Conservation (phyloP, 1,140 invertebrate genomes). For the Ganaspis sp. region DNA sequence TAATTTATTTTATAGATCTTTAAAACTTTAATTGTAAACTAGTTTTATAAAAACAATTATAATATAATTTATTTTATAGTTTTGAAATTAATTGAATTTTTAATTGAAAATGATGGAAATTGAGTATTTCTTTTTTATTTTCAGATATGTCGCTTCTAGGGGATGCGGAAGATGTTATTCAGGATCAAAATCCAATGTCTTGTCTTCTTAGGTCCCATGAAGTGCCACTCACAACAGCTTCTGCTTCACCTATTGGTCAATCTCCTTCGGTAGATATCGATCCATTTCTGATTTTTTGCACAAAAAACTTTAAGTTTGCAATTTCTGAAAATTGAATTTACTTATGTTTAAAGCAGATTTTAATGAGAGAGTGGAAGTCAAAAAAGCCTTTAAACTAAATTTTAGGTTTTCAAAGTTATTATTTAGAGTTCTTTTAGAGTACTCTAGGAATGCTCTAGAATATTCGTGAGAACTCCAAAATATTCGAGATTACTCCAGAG, state of each 20-base stretch:
- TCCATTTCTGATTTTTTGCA: conserved; percentile 35
- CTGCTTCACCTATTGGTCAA: conserved; percentile 79
- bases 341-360: no score
- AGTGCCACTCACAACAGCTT: conserved; percentile 72
- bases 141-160: conserved; percentile 72
- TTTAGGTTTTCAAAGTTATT: no score
- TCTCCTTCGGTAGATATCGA: conserved; percentile 79
- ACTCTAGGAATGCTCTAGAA: no score
- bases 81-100: neutral
- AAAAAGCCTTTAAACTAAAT: no score
- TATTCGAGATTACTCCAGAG: no score
- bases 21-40: conserved; percentile 2
- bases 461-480: no score
- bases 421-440: no score
- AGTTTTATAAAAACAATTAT: no score
- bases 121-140: conserved; percentile 33
- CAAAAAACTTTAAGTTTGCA: conserved; percentile 14
- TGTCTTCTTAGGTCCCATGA: conserved; percentile 71
- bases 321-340: neutral
- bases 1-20: neutral
- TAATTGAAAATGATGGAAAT: neutral
- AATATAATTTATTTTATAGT: neutral
- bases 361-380: no score
- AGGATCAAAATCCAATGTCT: conserved; percentile 67
- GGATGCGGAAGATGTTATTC: conserved; percentile 67